Evolutionary conservation across 2,888 invertebrate genomes (phyloP), one percentile per base, ranked within the genome.

Genomic region (Torymus aiolomorphi): DNA sequence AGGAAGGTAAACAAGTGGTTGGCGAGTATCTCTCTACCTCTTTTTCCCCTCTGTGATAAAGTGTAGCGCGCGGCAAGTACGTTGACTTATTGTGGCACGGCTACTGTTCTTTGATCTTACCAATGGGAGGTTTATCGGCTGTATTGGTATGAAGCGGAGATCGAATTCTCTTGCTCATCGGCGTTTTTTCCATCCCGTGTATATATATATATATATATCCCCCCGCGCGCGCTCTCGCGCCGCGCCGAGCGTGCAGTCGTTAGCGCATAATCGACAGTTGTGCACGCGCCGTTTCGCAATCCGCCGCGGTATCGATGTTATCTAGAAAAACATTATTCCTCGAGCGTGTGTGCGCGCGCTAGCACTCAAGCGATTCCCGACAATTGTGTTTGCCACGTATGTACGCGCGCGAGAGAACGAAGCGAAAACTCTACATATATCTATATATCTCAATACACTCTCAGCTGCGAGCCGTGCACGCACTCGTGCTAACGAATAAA

Each of bases 181-280:
- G 20, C 12, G 16, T 61, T 52, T 12, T 52, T 67, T 52, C 24
- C 52, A 52, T 57, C n/a, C 0, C 61, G 51, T 14, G 12, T 13
- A 12, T 57, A 10, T 49, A 61, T 67, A 57, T 5, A 24, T 61
- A 16, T 51, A 24, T 24, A n/a, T n/a, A n/a, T 63, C 31, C 51
- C 51, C 16, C 62, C 31, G 51, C 51, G 49, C 24, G 31, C 49
- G 8, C 31, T 0, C 31, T 24, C 31, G 31, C 16, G 56, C 51
- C 13, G 20, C 42, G 31, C 31, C 31, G 31, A 31, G 31, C 24
- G 49, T 18, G 66, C 72, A 67, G 73, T 78, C 78, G 72, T 78
- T 78, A 78, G 79, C 59, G 74, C 70, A 79, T 74, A 79, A 79
- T 79, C 75, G 75, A 65, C 59, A 75, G 69, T 74, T 70, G 67